Conservation (phyloP, 2,113 vertebrate genomes). For the human region GRCh38 chr7:40889001-40889500, state of each 20-base stretch:
- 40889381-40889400: background rate
- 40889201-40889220: background rate
- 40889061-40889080: background rate
- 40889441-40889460: background rate
- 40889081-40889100: background rate
- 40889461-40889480: background rate
- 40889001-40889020: slow-evolving; percentile 58
- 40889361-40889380: background rate
- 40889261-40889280: background rate
- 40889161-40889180: background rate
- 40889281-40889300: background rate
- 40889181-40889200: background rate
- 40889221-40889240: background rate
- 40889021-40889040: slow-evolving; percentile 65
- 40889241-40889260: background rate
- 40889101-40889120: background rate
- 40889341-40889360: background rate
- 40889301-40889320: background rate
- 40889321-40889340: background rate
- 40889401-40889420: background rate
- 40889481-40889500: background rate
- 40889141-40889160: background rate
- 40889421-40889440: background rate
- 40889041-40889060: background rate
- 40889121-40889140: background rate